Base-by-base conservation (phyloP, 2,888 invertebrate species). In the Molanna angustata region DNA sequence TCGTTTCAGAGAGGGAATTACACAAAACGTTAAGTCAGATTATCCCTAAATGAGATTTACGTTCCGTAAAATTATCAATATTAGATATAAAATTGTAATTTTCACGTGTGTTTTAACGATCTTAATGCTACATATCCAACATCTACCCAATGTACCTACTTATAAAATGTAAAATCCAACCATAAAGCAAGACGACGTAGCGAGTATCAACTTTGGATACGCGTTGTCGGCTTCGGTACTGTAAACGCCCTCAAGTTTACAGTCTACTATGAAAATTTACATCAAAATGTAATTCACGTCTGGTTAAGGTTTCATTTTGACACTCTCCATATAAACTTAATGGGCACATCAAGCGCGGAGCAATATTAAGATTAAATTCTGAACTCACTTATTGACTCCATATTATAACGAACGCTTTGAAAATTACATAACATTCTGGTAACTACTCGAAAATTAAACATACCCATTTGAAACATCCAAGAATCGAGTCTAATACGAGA, bases 251-350 rank as follows among this genome's bases (percentile, higher is more conserved):
- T 11, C 11, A 4, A 27, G 27, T 27, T 27, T 33, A 49, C 42
- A 21, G 22, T 22, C 14, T 35, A 20, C 14, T 50, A 50, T 50
- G 50, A 35, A 50, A 48, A 50, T 50, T 50, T 50, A 50, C 50
- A 50, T 50, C 50, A 50, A 43, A 50, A 50, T 50, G 50, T 50
- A 50, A 50, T 50, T 37, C 50, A 44, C 42, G 50, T 44, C 43
- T 50, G 16, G 31, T 41, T 41, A 19, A 43, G 43, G 50, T 50
- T 50, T 42, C 35, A 43, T 50, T 21, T 33, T 50, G 43, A 50
- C 43, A 50, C 50, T 43, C 33, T 31, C 19, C 49, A 33, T 50
- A 43, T 43, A 50, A 50, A 43, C 35, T 50, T 50, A 50, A 50
- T 50, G 37, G 50, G 44, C 22, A 42, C 50, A 43, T 50, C 39